Base-by-base conservation (phyloP, 2,888 invertebrate genomes). In the Lingula anatina region DNA sequence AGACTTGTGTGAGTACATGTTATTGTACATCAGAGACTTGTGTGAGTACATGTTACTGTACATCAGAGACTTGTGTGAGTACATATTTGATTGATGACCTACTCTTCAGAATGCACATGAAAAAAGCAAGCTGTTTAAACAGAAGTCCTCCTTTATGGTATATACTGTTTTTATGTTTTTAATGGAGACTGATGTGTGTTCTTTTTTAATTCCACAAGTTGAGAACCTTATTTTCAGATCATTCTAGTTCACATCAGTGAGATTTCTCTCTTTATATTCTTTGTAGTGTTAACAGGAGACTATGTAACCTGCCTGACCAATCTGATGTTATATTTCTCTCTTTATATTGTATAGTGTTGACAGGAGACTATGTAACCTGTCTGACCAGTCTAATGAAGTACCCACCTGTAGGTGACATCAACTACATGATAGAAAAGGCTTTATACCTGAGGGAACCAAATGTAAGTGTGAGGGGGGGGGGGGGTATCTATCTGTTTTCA, bases 21-120 rank as follows among this genome's bases (percentile, higher is more conserved):
- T n/a, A n/a, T n/a, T n/a, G n/a, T n/a, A n/a, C n/a, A n/a, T n/a
- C n/a, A n/a, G n/a, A n/a, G n/a, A n/a, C n/a, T n/a, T n/a, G n/a
- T n/a, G n/a, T n/a, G n/a, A n/a, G n/a, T n/a, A n/a, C 18, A 86
- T 90, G 86, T 76, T 90, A 43, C 80, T 87, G 43, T 83, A 86
- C 36, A 85, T 89, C 57, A 77, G 87, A 53, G 81, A 82, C 58
- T 81, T 83, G 52, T 73, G 89, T 88, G 70, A 83, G 85, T 83
- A 35, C 18, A 5, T 20, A n/a, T n/a, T n/a, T n/a, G n/a, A n/a
- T n/a, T n/a, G n/a, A n/a, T n/a, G n/a, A n/a, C n/a, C n/a, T n/a
- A n/a, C n/a, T n/a, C n/a, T n/a, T n/a, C n/a, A n/a, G n/a, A n/a
- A n/a, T n/a, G n/a, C n/a, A n/a, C n/a, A n/a, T n/a, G n/a, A n/a